Conservation (phyloP, 2,888 invertebrate species). For the Elaeidobius kamerunicus region DNA sequence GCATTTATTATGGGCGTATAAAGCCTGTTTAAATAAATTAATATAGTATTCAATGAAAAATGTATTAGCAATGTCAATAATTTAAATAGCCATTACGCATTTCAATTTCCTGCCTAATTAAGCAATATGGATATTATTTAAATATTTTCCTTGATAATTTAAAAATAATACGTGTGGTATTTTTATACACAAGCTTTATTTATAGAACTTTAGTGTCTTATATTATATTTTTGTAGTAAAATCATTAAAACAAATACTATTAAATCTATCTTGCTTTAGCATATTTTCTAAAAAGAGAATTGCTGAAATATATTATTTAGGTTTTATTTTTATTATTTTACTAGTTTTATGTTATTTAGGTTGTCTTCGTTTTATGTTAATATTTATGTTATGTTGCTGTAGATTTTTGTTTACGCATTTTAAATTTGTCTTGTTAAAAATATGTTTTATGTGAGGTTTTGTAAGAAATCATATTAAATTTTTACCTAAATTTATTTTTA, state of each 20-base stretch:
- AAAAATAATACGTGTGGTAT: conserved; percentile 6
- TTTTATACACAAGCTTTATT: conserved; percentile 14
- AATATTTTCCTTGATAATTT: conserved; percentile 5
- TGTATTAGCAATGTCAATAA: not conserved
- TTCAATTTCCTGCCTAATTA: conserved; percentile 3
- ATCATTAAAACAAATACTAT: not conserved
- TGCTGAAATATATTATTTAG: not conserved
- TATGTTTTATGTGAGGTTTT: not conserved
- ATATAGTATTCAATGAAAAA: not conserved
- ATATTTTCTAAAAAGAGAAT: not conserved
- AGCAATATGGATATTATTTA: conserved; percentile 5
- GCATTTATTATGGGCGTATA: conserved; percentile 1
- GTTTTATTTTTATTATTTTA: not conserved
- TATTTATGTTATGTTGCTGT: not conserved
- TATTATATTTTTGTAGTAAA: conserved; percentile 10
- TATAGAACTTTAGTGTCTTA: conserved; percentile 6
- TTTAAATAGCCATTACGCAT: conserved; percentile 5
- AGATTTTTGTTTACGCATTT: not conserved
- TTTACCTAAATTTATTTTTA: not conserved
- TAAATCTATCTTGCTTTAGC: not conserved
- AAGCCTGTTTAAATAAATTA: not conserved
- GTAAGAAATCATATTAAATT: not conserved
- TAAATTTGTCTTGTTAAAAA: not conserved
- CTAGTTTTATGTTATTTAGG: not conserved
- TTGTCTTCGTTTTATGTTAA: not conserved